phyloP scores from a whole-genome alignment of 2,888 invertebrate genomes.

The Diploptera punctata region DNA sequence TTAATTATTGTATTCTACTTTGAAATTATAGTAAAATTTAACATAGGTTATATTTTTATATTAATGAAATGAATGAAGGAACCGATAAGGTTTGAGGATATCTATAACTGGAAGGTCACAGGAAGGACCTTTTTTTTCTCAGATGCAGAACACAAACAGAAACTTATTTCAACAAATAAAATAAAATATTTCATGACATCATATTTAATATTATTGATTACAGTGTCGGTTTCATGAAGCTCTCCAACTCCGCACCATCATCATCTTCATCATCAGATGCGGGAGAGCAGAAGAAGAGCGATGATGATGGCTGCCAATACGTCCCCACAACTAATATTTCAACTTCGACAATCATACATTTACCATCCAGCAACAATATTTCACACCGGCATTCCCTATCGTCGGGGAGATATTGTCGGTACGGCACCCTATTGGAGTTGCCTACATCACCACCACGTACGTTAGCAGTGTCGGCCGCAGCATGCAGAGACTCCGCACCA shows the following conservation, averaged over 20 bases:
- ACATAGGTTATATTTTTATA: too few species aligned
- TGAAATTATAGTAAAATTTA: too few species aligned
- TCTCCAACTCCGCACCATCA: slow-evolving; percentile 15
- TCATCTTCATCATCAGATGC: slow-evolving; percentile 10
- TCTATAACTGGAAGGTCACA: too few species aligned
- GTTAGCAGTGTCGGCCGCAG: slow-evolving; percentile 49
- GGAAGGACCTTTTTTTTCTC: too few species aligned
- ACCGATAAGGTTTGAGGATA: too few species aligned
- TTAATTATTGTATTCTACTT: too few species aligned
- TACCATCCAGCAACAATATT: neutral
- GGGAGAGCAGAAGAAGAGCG: slow-evolving; percentile 22
- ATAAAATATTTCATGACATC: neutral
- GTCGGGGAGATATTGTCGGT: neutral
- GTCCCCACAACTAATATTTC: neutral
- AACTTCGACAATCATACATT: neutral
- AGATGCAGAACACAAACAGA: neutral
- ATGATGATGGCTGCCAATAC: slow-evolving; percentile 21
- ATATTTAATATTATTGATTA: slow-evolving; percentile 12
- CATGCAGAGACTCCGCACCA: slow-evolving; percentile 83
- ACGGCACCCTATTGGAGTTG: neutral
- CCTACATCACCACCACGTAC: slow-evolving; percentile 8
- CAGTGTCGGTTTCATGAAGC: slow-evolving; percentile 39
- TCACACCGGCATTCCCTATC: neutral
- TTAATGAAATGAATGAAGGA: too few species aligned
- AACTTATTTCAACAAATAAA: neutral